Conservation (phyloP, 2,888 invertebrate genomes). For the Hyposoter dolosus region DNA sequence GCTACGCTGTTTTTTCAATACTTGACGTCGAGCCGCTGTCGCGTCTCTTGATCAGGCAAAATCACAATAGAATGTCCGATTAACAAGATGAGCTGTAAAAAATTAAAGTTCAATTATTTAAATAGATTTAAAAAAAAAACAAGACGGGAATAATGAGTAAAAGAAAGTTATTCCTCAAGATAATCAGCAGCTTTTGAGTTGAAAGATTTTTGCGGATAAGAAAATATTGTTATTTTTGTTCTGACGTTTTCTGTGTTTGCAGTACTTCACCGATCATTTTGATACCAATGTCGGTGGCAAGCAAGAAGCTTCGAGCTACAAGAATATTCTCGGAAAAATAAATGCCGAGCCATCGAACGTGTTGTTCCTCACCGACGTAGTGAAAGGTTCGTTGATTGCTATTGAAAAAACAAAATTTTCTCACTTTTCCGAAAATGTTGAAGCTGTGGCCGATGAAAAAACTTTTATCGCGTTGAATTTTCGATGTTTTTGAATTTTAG, state of each 20-base stretch:
- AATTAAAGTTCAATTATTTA: neutral
- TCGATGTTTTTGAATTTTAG: neutral
- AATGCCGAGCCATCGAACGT: conserved; percentile 88
- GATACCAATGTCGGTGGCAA: conserved; percentile 95
- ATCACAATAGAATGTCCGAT: neutral
- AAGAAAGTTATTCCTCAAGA: neutral
- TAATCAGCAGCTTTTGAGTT: neutral
- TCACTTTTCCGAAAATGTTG: neutral
- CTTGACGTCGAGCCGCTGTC: too few species aligned
- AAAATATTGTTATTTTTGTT: neutral
- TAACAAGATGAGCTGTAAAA: neutral
- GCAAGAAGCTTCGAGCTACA: conserved; percentile 91
- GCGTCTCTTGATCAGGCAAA: too few species aligned
- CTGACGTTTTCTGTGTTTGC: conserved; percentile 52
- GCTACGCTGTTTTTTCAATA: too few species aligned
- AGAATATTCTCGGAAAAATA: conserved; percentile 90
- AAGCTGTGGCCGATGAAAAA: neutral
- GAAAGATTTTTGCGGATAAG: neutral
- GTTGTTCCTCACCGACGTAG: conserved; percentile 94
- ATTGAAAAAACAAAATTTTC: neutral
- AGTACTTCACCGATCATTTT: conserved; percentile 92
- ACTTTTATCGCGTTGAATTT: neutral
- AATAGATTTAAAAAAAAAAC: neutral
- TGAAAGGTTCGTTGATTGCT: conserved; percentile 88
- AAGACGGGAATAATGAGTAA: neutral